phyloP scores from a whole-genome alignment of 2,888 invertebrate species.

The Torymus texanus region DNA sequence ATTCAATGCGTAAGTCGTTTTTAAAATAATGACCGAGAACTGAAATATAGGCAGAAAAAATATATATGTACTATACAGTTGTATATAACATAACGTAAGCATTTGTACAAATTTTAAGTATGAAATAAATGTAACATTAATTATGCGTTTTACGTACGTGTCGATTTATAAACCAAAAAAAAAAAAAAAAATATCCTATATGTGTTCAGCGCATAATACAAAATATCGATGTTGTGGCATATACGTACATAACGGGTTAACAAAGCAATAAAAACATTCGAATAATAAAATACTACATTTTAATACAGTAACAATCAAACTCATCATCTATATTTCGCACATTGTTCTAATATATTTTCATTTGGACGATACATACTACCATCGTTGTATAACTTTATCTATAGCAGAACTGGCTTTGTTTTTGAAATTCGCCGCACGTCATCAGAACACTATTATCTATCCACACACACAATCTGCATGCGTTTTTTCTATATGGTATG shows the following conservation, averaged over 20 bases:
- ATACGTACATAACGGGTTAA: constrained; percentile 29
- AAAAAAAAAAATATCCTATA: constrained; percentile 25
- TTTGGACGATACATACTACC: background rate
- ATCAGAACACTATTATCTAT: background rate
- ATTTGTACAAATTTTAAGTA: constrained; percentile 53
- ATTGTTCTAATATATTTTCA: constrained; percentile 27
- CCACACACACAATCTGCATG: constrained; percentile 15
- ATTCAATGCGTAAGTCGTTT: constrained; percentile 43
- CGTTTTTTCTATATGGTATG: too few species aligned
- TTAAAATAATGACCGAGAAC: constrained; percentile 29
- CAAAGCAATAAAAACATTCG: constrained; percentile 15
- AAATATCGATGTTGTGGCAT: constrained; percentile 39
- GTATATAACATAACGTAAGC: constrained; percentile 50
- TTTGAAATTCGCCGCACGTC: constrained; percentile 13
- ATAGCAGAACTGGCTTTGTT: constrained; percentile 21
- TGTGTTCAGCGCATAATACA: constrained; percentile 46
- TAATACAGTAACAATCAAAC: constrained; percentile 25
- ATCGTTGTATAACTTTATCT: background rate
- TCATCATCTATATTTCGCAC: constrained; percentile 29
- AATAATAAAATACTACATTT: constrained; percentile 25
- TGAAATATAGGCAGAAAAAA: constrained; percentile 25
- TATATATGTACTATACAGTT: constrained; percentile 46
- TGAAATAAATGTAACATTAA: constrained; percentile 55
- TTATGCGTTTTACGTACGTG: constrained; percentile 44
- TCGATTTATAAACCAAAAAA: constrained; percentile 45